Evolutionary conservation across 2,888 invertebrate species (phyloP).

Genomic region (Nemurella pictetii): DNA sequence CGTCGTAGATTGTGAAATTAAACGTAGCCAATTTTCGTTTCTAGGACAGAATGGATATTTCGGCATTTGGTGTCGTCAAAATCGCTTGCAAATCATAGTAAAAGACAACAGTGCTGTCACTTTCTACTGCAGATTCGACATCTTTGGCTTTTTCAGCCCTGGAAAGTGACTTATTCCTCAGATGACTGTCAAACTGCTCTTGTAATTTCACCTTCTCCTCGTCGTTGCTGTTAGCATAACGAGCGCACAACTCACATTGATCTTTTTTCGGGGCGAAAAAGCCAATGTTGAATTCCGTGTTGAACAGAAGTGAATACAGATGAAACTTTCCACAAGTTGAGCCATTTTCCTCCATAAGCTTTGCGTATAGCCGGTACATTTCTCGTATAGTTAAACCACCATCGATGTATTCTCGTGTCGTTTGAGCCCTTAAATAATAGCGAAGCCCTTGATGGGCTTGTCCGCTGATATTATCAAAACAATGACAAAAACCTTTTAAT

Average conservation of each 20-base stretch:
- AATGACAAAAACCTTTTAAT: no score
- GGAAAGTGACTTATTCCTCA: slow-evolving; percentile 16
- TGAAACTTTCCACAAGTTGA: not conserved
- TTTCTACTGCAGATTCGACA: slow-evolving; percentile 10
- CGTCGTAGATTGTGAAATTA: slow-evolving; percentile 31
- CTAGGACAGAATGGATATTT: slow-evolving; percentile 12
- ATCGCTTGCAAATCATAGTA: slow-evolving; percentile 20
- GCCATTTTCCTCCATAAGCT: not conserved
- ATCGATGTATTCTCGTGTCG: slow-evolving; percentile 44
- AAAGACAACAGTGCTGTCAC: slow-evolving; percentile 1
- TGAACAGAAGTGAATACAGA: slow-evolving; percentile 14
- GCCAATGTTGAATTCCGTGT: slow-evolving; percentile 20
- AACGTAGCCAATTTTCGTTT: not conserved
- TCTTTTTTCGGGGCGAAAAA: slow-evolving; percentile 20
- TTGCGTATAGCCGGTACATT: slow-evolving; percentile 41
- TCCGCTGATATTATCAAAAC: no score
- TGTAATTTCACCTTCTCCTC: slow-evolving; percentile 20
- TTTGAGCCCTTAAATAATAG: slow-evolving; percentile 45
- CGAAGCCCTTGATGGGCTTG: no score
- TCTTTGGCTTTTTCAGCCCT: slow-evolving; percentile 26
- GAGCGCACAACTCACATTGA: slow-evolving; percentile 14
- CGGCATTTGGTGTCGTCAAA: not conserved
- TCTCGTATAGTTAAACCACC: slow-evolving; percentile 46
- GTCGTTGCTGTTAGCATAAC: not conserved
- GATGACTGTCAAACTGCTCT: slow-evolving; percentile 8